phyloP scores from a whole-genome alignment of 2,113 vertebrate species.

The Tragelaphus scriptus region DNA sequence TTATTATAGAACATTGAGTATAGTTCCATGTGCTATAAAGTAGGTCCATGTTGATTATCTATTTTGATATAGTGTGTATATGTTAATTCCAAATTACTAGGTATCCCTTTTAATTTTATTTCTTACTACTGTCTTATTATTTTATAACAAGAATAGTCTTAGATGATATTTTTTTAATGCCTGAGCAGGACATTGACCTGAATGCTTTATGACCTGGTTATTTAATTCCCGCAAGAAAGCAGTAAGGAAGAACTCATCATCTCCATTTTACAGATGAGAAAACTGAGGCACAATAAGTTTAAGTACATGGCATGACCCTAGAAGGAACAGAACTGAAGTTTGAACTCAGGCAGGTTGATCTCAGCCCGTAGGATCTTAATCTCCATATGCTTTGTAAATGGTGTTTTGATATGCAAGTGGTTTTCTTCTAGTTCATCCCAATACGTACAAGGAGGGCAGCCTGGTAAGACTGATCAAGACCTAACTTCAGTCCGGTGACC shows the following conservation, averaged over 20 bases:
- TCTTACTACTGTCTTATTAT: not conserved
- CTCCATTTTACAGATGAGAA: not conserved
- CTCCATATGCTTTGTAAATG: not conserved
- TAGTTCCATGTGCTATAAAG: not conserved
- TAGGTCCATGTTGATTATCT: not conserved
- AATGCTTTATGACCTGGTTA: not conserved
- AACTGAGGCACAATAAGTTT: not conserved
- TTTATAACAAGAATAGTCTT: constrained; percentile 1
- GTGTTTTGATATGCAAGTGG: not conserved
- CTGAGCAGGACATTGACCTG: not conserved
- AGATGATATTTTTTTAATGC: not conserved
- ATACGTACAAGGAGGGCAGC: not conserved
- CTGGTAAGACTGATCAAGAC: not conserved
- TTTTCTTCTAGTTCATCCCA: not conserved
- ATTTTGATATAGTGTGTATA: not conserved
- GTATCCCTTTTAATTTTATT: not conserved
- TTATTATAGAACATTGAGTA: not conserved
- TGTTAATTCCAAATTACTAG: not conserved
- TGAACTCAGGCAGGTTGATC: not conserved
- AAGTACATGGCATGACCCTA: not conserved
- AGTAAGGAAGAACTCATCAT: not conserved
- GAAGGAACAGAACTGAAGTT: not conserved
- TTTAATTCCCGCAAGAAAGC: not conserved
- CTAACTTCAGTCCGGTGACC: not conserved
- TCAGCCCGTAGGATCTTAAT: not conserved